Base-by-base conservation (phyloP, 2,113 vertebrate species). In the Nipponia nippon region DNA sequence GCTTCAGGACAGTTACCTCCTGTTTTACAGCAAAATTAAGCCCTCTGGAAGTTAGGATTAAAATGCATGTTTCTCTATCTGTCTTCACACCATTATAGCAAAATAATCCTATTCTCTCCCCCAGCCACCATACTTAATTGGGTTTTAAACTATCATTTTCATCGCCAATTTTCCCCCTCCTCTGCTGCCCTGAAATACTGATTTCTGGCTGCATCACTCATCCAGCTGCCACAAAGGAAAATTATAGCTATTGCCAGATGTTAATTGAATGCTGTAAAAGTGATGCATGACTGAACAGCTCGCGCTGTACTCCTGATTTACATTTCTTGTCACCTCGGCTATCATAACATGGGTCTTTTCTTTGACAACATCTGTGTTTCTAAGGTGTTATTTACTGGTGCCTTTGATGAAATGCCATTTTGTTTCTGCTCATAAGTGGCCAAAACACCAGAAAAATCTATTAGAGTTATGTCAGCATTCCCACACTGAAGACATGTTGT, bases 231-330 rank as follows among this genome's bases (percentile, higher is more conserved):
- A 94, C 91, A 93, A 90, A 93, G 70, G 62, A 77, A 95, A 96
- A 92, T 95, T 88, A 93, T 87, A 93, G 81, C 84, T 90, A 90
- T 93, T 95, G 93, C 88, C 89, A 97, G 94, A 65, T 90, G 76
- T 97, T 96, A 92, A 90, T 91, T 93, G 95, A 73, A 71, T 18
- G 50, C 85, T 93, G 91, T 85, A 63, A 86, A 90, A 85, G 62
- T 49, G 91, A 88, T 72, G 56, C 92, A n/a, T 69, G 87, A 77
- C 65, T 61, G 81, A 91, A 29, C 70, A 78, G 46, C 66, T 70
- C 21, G 0, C 2, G 7, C 86, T 62, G 47, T 65, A 38, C 49
- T 86, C 22, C 25, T 6, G 10, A 65, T 46, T 70, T 94, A 67
- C 65, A 23, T 73, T 70, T 77, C 84, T 85, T 73, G 79, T 94